These are phyloP conservation scores for Trematomus bernacchii DNA, from an alignment of 2,797 vertebrate genomes.

Conservation along the genomic window DNA sequence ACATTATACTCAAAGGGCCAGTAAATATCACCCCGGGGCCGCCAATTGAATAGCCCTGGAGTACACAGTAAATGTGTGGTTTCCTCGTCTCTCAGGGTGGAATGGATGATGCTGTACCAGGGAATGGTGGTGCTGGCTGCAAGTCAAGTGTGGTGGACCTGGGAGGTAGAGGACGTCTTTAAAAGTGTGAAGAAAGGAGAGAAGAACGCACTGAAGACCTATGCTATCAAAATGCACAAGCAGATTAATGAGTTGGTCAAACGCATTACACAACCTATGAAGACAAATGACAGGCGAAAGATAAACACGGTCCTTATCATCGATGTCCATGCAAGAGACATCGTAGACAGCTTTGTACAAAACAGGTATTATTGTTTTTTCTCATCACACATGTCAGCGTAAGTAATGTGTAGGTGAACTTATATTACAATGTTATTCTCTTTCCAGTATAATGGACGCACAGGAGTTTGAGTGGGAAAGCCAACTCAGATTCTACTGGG, in stretches of 20 bases:
- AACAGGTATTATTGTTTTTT: conserved; percentile 85
- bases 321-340: conserved; percentile 96
- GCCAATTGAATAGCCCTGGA: too few relatives aligned
- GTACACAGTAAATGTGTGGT: neutral
- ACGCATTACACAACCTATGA: conserved; percentile 88
- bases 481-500: conserved; percentile 97
- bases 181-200: conserved; percentile 88
- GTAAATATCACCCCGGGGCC: too few relatives aligned
- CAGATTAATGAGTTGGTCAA: conserved; percentile 94
- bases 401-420: neutral
- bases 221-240: conserved; percentile 91
- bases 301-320: conserved; percentile 97
- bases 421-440: neutral
- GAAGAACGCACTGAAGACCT: conserved; percentile 91
- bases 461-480: conserved; percentile 97
- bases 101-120: conserved; percentile 97
- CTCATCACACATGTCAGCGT: neutral
- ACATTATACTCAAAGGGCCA: too few relatives aligned
- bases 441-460: conserved; percentile 91
- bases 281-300: conserved; percentile 92
- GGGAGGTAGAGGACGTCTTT: conserved; percentile 96
- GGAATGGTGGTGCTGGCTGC: conserved; percentile 96
- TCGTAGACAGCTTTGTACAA: conserved; percentile 92
- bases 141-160: conserved; percentile 99
- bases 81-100: conserved; percentile 83